Evolutionary conservation across 2,888 invertebrate genomes (phyloP).

Genomic region (Erebia palarica): DNA sequence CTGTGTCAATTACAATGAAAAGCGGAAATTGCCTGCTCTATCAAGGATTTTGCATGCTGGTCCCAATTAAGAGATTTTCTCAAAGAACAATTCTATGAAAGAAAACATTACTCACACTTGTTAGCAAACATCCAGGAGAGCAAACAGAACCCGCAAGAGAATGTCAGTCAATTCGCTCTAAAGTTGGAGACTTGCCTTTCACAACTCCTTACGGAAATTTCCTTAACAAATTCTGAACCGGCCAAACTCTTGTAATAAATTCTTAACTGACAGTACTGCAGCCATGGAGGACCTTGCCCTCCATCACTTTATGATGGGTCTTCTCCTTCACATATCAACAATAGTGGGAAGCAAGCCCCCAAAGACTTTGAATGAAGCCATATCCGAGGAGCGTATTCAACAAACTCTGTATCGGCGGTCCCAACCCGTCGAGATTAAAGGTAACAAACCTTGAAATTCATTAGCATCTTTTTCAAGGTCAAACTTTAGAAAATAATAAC

Average conservation of each 20-base stretch:
- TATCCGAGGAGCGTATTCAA: conserved; percentile 36
- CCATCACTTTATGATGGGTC: conserved; percentile 36
- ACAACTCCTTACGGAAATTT: background rate
- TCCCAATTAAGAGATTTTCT: conserved; percentile 35
- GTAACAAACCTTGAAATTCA: no score
- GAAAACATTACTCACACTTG: conserved; percentile 38
- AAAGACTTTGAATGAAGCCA: conserved; percentile 33
- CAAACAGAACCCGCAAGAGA: no score
- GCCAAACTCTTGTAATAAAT: conserved; percentile 23
- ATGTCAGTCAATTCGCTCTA: no score
- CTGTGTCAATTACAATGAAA: conserved; percentile 38
- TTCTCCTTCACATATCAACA: conserved; percentile 31
- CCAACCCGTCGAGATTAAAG: background rate
- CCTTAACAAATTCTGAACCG: conserved; percentile 24
- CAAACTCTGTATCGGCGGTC: conserved; percentile 8
- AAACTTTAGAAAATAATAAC: no score
- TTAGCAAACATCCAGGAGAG: conserved; percentile 18
- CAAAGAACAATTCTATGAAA: conserved; percentile 37
- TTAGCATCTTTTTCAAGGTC: no score
- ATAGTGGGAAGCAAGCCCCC: conserved; percentile 33
- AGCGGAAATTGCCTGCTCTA: conserved; percentile 37
- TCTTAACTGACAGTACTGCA: conserved; percentile 33
- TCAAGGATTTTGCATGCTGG: conserved; percentile 32
- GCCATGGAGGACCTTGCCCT: conserved; percentile 42
- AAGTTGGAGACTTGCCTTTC: background rate